These are phyloP conservation scores for Ctenoplectra terminalis DNA, from an alignment of 1,140 invertebrate species.

Conservation along the genomic window DNA sequence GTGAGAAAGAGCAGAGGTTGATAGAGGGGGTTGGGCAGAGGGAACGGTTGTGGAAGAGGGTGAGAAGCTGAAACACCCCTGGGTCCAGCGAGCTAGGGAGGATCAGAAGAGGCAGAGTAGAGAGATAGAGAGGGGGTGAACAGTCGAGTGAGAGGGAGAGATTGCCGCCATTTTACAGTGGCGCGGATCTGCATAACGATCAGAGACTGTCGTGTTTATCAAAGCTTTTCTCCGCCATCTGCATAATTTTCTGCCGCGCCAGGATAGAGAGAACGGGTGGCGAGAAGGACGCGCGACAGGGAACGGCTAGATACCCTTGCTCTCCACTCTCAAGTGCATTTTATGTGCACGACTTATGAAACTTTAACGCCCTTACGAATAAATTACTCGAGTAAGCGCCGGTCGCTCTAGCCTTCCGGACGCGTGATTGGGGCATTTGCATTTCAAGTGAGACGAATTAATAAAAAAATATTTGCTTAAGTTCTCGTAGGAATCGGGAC, in stretches of 20 bases:
- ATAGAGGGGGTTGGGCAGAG: conserved; percentile 39
- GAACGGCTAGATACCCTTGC: conserved; percentile 60
- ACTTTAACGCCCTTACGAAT: conserved; percentile 76
- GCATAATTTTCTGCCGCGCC: conserved; percentile 81
- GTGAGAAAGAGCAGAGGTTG: conserved; percentile 36
- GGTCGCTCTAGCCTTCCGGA: conserved; percentile 55
- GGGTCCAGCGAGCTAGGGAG: conserved; percentile 59
- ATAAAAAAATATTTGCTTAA: conserved; percentile 49
- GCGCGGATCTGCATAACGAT: conserved; percentile 83
- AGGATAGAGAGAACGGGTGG: conserved; percentile 25
- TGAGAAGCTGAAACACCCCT: conserved; percentile 71
- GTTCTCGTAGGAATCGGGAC: conserved; percentile 8
- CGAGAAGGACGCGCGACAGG: background rate
- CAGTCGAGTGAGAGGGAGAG: conserved; percentile 75
- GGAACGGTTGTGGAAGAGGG: conserved; percentile 37
- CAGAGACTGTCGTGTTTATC: conserved; percentile 83
- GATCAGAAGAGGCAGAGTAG: conserved; percentile 49
- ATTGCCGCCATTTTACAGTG: conserved; percentile 83
- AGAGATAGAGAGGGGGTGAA: conserved; percentile 37
- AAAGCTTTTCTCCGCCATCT: conserved; percentile 83
- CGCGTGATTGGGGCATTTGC: conserved; percentile 69
- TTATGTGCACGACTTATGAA: conserved; percentile 81
- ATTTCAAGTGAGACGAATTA: conserved; percentile 59
- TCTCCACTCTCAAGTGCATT: conserved; percentile 70
- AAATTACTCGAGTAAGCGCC: conserved; percentile 73